Conservation (phyloP, 2,888 invertebrate genomes). For the Drosophila nigricruria region DNA sequence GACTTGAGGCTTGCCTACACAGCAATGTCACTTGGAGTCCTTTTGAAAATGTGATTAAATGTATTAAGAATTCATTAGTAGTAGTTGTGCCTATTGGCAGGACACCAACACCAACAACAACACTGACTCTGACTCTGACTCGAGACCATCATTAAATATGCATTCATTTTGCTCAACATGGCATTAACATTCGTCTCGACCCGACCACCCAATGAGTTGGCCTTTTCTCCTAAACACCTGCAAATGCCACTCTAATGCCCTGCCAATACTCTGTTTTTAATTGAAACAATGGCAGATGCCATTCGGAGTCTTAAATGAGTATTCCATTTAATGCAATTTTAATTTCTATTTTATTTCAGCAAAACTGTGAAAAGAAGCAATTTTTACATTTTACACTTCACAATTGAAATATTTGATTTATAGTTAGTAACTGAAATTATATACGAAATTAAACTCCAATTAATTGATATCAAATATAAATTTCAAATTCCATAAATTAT, state of each 20-base stretch:
- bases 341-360: conserved; percentile 5
- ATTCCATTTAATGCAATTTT: conserved; percentile 25
- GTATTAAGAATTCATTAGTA: conserved; percentile 77
- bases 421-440: not conserved
- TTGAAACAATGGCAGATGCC: conserved; percentile 30
- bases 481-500: not conserved
- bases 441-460: not conserved
- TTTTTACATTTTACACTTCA: not conserved
- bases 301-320: conserved; percentile 1
- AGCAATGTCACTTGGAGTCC: conserved; percentile 25
- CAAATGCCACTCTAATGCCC: conserved; percentile 33
- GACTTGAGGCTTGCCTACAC: conserved; percentile 33
- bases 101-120: not conserved
- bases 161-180: conserved; percentile 65
- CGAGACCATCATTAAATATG: conserved; percentile 64
- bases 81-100: conserved; percentile 33
- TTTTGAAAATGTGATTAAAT: conserved; percentile 62
- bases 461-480: not conserved
- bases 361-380: not conserved
- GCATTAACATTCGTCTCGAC: conserved; percentile 32
- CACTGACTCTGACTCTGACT: not conserved
- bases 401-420: not conserved
- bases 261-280: conserved; percentile 37
- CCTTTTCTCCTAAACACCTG: conserved; percentile 13
- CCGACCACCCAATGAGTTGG: not conserved